Evolutionary conservation across 2,113 vertebrate species (phyloP).

Genomic region (Scatophagus argus): DNA sequence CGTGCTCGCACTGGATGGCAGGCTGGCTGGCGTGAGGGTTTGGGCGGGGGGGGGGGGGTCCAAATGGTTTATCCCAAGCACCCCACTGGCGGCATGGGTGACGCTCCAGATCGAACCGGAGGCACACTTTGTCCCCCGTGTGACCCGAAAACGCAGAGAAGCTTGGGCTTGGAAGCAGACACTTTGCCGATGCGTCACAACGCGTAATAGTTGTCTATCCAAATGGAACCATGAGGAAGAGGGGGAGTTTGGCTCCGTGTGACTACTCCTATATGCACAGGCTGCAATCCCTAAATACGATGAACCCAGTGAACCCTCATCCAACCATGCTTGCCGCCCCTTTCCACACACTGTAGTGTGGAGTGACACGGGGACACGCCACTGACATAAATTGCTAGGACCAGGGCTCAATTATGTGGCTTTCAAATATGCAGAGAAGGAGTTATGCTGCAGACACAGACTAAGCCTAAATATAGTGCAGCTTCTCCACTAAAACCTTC

Average conservation of each 20-base stretch:
- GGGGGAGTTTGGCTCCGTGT: conserved; percentile 36
- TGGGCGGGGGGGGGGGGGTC: conserved; percentile 39
- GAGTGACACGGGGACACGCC: conserved; percentile 67
- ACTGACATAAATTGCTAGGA: conserved; percentile 59
- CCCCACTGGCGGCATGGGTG: conserved; percentile 51
- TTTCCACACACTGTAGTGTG: conserved; percentile 60
- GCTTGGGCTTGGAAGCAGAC: conserved; percentile 17
- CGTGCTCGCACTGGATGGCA: conserved; percentile 42
- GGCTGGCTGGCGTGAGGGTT: conserved; percentile 38
- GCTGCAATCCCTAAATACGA: conserved; percentile 45
- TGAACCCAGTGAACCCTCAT: conserved; percentile 79
- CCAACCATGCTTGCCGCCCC: conserved; percentile 59
- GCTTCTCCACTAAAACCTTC: conserved; percentile 41
- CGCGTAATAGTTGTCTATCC: conserved; percentile 40
- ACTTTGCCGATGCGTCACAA: conserved; percentile 60
- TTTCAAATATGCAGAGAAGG: conserved; percentile 61
- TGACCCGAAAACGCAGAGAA: conserved; percentile 59
- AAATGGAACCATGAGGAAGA: conserved; percentile 24
- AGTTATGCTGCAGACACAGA: conserved; percentile 51
- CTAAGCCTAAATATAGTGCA: conserved; percentile 55
- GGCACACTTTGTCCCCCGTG: conserved; percentile 67
- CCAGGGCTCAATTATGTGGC: conserved; percentile 72
- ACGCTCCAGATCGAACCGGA: conserved; percentile 48
- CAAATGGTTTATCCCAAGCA: conserved; percentile 49
- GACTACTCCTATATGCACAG: conserved; percentile 28